Conservation (phyloP, 2,797 vertebrate genomes). For the Propithecus perrieri region DNA sequence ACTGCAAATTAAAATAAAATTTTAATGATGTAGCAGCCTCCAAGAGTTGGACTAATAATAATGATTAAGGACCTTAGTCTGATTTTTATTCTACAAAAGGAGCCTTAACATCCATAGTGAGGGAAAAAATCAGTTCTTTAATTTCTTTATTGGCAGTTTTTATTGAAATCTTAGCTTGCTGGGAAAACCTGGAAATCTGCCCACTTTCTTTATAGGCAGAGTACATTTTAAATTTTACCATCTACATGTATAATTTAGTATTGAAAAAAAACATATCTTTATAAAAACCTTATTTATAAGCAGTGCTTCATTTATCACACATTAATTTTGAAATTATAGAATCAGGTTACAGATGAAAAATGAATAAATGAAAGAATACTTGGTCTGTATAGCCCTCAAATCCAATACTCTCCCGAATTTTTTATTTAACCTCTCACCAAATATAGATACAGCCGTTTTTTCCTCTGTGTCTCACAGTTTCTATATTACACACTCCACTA, state of each 20-base stretch:
- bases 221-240: constrained; percentile 34
- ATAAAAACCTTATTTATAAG: not conserved
- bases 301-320: not conserved
- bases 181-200: constrained; percentile 17
- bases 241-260: not conserved
- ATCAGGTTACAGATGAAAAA: not conserved
- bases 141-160: constrained; percentile 64
- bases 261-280: not conserved
- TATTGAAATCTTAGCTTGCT: constrained; percentile 44
- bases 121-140: not conserved
- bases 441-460: not conserved
- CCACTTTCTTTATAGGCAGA: constrained; percentile 36
- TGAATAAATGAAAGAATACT: not conserved
- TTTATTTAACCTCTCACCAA: not conserved
- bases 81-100: constrained; percentile 32
- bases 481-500: not conserved
- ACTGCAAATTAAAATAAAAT: constrained; percentile 45
- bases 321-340: not conserved
- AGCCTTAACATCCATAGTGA: not conserved
- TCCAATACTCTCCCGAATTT: not conserved
- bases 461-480: not conserved
- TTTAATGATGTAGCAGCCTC: constrained; percentile 39
- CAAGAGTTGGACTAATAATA: constrained; percentile 33
- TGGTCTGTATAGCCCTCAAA: not conserved
- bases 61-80: constrained; percentile 45